Evolutionary conservation across 2,888 invertebrate species (phyloP).

Genomic region (Idaea straminata): DNA sequence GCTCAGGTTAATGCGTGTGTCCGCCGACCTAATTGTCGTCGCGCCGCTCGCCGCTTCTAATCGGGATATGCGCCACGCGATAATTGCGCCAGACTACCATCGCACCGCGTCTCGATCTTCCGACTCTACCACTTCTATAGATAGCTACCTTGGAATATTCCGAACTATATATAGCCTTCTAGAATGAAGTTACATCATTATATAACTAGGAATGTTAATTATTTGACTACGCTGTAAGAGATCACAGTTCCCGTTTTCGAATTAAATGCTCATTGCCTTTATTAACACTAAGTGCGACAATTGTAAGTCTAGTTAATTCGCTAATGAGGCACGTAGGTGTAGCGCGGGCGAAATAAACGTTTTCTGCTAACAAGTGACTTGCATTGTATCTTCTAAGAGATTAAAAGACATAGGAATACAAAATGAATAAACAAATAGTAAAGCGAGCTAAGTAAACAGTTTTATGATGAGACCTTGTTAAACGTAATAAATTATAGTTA

Average conservation of each 20-base stretch:
- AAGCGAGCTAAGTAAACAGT: background rate
- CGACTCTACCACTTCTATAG: slow-evolving; percentile 18
- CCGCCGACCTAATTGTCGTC: slow-evolving; percentile 78
- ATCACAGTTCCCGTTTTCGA: slow-evolving; percentile 40
- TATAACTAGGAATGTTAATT: background rate
- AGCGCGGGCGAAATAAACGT: slow-evolving; percentile 75
- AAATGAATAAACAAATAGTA: background rate
- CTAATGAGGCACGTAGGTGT: slow-evolving; percentile 78
- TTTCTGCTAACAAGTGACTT: slow-evolving; percentile 60
- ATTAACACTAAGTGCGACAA: slow-evolving; percentile 70
- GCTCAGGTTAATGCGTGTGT: slow-evolving; percentile 75
- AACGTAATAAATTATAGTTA: background rate
- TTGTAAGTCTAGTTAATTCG: slow-evolving; percentile 75
- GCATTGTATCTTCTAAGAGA: slow-evolving; percentile 55
- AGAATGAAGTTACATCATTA: background rate
- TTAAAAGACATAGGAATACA: slow-evolving; percentile 36
- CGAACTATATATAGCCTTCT: background rate
- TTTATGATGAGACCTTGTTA: background rate
- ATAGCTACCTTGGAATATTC: background rate
- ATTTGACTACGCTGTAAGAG: slow-evolving; percentile 12
- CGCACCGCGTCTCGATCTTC: slow-evolving; percentile 31
- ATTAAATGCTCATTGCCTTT: slow-evolving; percentile 57
- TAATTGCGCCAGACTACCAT: slow-evolving; percentile 73
- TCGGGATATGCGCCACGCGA: slow-evolving; percentile 78
- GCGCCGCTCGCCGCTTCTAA: slow-evolving; percentile 70